Percentiles rank a stretch among this genome's conserved stretches.
Evolutionary conservation across 2,797 vertebrate genomes (phyloP).

Genomic region (Eutrigla gurnardus): DNA sequence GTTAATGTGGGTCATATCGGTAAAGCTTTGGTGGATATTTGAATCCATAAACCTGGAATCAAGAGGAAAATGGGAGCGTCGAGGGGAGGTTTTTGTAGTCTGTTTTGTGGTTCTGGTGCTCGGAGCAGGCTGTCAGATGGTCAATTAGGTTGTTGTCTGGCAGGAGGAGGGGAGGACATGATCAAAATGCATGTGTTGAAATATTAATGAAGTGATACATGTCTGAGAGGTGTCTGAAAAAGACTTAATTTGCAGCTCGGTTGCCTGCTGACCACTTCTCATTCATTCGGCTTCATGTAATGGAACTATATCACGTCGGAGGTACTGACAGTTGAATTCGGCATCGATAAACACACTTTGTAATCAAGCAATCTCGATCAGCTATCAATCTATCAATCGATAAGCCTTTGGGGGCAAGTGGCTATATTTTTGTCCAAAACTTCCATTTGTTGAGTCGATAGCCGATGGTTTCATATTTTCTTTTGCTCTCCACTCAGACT

Average conservation of each 20-base stretch:
- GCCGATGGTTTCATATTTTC: no score
- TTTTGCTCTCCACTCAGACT: no score
- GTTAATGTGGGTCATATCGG: constrained; percentile 58
- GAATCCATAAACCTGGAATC: constrained; percentile 23
- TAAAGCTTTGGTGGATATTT: constrained; percentile 41
- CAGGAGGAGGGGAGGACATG: constrained; percentile 29
- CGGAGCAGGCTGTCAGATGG: constrained; percentile 41
- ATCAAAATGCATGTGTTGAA: constrained; percentile 47
- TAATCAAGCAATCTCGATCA: neutral
- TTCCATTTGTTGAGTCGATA: no score
- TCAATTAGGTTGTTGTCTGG: constrained; percentile 53
- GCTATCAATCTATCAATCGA: neutral
- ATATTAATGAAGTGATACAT: constrained; percentile 54
- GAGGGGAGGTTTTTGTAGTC: constrained; percentile 16
- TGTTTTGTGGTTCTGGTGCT: constrained; percentile 33
- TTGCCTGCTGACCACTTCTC: neutral
- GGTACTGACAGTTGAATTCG: neutral
- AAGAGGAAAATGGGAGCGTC: constrained; percentile 6
- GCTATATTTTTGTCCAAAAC: neutral
- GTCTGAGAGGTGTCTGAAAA: constrained; percentile 5
- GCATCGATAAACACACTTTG: neutral
- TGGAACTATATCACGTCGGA: neutral
- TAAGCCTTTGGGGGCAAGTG: no score
- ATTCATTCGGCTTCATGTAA: neutral
- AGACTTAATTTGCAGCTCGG: neutral